Conservation (phyloP, 2,797 vertebrate genomes). For the Xyrichtys novacula region DNA sequence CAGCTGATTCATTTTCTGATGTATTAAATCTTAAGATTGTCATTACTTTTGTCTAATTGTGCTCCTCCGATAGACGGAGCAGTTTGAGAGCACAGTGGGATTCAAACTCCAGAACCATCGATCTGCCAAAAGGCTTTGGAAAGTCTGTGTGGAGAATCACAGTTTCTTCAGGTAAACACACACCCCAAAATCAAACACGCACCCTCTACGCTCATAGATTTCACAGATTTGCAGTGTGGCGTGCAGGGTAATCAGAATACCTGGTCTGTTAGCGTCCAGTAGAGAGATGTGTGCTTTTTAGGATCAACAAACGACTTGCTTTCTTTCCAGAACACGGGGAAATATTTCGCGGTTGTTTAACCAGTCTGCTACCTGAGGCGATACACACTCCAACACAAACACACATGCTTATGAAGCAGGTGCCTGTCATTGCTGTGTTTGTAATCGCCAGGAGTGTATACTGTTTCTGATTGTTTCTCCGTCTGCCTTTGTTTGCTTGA, state of each 20-base stretch:
- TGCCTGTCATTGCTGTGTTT: conserved; percentile 16
- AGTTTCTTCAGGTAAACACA: conserved; percentile 95
- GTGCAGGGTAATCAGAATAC: neutral
- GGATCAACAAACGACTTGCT: neutral
- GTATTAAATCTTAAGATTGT: too few species aligned
- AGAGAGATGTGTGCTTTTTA: neutral
- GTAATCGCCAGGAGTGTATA: conserved; percentile 1
- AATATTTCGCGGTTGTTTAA: conserved; percentile 21
- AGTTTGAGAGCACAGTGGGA: conserved; percentile 98
- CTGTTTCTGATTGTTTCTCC: conserved; percentile 4
- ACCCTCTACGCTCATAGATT: neutral
- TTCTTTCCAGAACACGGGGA: conserved; percentile 12
- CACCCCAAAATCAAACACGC: neutral
- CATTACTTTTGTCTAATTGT: neutral
- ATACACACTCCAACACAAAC: neutral
- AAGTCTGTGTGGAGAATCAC: conserved; percentile 98
- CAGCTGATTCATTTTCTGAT: too few species aligned
- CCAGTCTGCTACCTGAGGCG: conserved; percentile 1
- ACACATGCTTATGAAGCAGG: conserved; percentile 14
- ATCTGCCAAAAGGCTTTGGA: conserved; percentile 96
- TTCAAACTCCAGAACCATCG: conserved; percentile 98
- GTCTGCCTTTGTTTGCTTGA: conserved; percentile 8
- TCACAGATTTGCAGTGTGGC: neutral
- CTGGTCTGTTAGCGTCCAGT: neutral
- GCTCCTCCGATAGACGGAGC: conserved; percentile 89